These are phyloP conservation scores for Drosophila carrolli DNA, from an alignment of 1,140 invertebrate species.

Conservation along the genomic window DNA sequence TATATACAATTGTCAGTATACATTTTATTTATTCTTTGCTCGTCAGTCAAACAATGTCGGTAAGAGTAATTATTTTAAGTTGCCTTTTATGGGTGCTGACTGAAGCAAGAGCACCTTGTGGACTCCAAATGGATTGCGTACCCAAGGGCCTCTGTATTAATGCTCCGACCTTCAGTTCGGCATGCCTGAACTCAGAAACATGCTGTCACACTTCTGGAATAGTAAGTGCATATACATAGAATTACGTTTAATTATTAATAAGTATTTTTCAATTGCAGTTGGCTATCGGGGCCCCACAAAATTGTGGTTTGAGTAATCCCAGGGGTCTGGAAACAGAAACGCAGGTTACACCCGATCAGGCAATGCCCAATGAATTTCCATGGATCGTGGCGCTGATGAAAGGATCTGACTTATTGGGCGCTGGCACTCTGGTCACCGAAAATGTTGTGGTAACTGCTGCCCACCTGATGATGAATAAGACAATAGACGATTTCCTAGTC, in stretches of 20 bases:
- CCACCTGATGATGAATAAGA: neutral
- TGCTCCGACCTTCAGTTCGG: too few species aligned
- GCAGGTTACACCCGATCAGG: neutral
- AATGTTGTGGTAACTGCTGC: conserved; percentile 12
- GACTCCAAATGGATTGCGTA: conserved; percentile 3
- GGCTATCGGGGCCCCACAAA: neutral
- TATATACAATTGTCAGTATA: neutral
- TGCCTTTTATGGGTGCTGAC: neutral
- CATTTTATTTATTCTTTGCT: neutral
- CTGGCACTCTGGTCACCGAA: conserved; percentile 11
- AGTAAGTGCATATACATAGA: neutral
- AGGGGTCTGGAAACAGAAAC: neutral
- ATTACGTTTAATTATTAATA: neutral
- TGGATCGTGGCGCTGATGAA: conserved; percentile 9
- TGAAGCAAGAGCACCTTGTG: neutral
- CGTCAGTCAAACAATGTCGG: neutral
- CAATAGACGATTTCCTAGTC: neutral
- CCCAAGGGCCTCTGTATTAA: neutral
- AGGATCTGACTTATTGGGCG: neutral
- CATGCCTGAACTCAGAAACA: neutral
- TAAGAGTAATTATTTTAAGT: neutral
- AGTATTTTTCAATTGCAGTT: neutral
- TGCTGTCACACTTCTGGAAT: conserved; percentile 1
- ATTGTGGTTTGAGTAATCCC: conserved; percentile 5
- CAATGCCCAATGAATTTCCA: conserved; percentile 1